These are phyloP conservation scores for Crocuta crocuta DNA, from an alignment of 2,113 vertebrate species.

Conservation along the genomic window DNA sequence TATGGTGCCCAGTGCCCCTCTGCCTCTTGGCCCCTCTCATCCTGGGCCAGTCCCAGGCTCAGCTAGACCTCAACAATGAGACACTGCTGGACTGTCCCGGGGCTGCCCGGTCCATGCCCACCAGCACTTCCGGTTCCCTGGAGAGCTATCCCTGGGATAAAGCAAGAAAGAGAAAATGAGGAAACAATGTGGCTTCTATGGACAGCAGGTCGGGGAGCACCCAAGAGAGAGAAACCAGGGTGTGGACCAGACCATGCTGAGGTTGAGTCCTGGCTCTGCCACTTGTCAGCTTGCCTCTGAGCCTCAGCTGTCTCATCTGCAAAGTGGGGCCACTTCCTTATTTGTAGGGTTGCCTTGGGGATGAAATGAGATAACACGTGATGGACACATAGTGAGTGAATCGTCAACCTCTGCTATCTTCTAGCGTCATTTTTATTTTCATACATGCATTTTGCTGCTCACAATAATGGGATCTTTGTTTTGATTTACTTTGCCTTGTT, in stretches of 20 bases:
- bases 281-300: not conserved
- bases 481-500: not conserved
- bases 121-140: not conserved
- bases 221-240: no score
- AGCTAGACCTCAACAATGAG: fast-evolving
- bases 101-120: not conserved
- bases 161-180: not conserved
- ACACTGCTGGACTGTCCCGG: not conserved
- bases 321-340: not conserved
- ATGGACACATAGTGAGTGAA: not conserved
- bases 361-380: not conserved
- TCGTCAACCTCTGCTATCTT: no score
- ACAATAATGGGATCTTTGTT: not conserved
- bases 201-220: not conserved
- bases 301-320: not conserved
- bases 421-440: not conserved
- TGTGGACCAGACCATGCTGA: fast-evolving
- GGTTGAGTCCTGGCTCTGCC: not conserved
- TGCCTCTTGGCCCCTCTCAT: not conserved
- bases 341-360: not conserved
- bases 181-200: not conserved
- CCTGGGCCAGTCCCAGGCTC: not conserved
- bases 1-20: fast-evolving
- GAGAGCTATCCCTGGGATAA: fast-evolving
- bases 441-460: not conserved